A percentile compares a stretch with the other conserved stretches of the same genome.
phyloP scores from a whole-genome alignment of 2,888 invertebrate genomes.

The Cryptophagus acutangulus region DNA sequence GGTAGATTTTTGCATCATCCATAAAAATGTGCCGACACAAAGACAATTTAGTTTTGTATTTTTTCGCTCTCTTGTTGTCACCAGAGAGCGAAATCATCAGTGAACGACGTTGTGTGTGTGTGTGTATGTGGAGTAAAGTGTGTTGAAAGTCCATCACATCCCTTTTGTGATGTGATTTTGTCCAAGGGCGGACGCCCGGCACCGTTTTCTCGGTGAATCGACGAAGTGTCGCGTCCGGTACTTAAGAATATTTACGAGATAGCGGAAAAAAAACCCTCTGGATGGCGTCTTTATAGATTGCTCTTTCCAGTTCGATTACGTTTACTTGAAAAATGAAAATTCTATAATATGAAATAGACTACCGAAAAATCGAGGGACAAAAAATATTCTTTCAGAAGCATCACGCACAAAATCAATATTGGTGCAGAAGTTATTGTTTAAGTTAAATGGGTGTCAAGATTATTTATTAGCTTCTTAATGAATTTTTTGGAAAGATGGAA shows the following conservation, averaged over 20 bases:
- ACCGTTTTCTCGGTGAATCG: slow-evolving; percentile 34
- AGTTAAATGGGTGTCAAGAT: too few relatives aligned
- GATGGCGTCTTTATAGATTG: slow-evolving; percentile 29
- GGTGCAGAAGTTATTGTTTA: slow-evolving; percentile 16
- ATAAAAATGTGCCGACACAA: too few relatives aligned
- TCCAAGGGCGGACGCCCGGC: slow-evolving; percentile 26
- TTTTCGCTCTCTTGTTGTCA: background rate
- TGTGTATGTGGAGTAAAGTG: too few relatives aligned
- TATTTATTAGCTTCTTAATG: background rate
- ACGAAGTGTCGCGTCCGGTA: slow-evolving; percentile 44
- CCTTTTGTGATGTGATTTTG: slow-evolving; percentile 30
- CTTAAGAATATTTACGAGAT: slow-evolving; percentile 46
- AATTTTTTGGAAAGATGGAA: background rate
- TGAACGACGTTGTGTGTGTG: background rate
- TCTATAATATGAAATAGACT: too few relatives aligned
- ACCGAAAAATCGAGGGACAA: too few relatives aligned
- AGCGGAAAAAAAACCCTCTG: slow-evolving; percentile 19
- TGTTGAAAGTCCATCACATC: slow-evolving; percentile 20
- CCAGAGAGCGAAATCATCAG: too few relatives aligned
- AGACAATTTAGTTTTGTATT: background rate
- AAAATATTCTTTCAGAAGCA: too few relatives aligned
- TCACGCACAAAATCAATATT: slow-evolving; percentile 4
- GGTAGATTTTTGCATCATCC: too few relatives aligned
- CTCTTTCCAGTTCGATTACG: too few relatives aligned
- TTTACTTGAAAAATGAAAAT: too few relatives aligned